Percentiles rank a stretch among this genome's conserved stretches.
Evolutionary conservation across 2,113 vertebrate genomes (phyloP).

Genomic region (Cygnus buccinator): DNA sequence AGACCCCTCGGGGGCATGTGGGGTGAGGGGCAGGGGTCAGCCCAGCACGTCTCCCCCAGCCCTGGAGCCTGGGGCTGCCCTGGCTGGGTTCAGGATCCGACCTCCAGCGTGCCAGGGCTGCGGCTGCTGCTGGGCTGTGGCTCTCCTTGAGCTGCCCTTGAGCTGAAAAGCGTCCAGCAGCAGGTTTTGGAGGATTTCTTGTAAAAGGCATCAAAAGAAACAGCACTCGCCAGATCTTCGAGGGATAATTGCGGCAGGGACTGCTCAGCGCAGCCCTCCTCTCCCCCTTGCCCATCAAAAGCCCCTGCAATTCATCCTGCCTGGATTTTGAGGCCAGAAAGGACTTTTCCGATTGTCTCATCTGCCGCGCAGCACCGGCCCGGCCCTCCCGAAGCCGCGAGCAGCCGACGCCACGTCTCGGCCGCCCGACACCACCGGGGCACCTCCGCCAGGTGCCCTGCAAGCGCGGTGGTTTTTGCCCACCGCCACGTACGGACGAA

Average conservation of each 20-base stretch:
- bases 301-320: too few relatives aligned
- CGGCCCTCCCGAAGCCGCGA: too few relatives aligned
- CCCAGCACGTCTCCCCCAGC: too few relatives aligned
- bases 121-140: background rate
- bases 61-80: too few relatives aligned
- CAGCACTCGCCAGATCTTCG: background rate
- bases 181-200: background rate
- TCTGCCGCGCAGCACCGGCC: too few relatives aligned
- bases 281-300: background rate
- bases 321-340: too few relatives aligned
- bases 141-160: background rate
- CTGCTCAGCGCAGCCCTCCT: background rate
- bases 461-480: background rate
- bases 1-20: background rate
- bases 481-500: rapidly evolving
- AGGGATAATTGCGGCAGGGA: background rate
- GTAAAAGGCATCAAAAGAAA: background rate
- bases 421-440: rapidly evolving
- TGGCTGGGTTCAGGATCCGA: background rate
- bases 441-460: background rate
- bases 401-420: too few relatives aligned
- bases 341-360: too few relatives aligned
- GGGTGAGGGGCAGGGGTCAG: background rate
- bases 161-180: background rate
- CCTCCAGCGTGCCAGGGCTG: background rate